These are phyloP conservation scores for Vultur gryphus DNA, from an alignment of 2,797 vertebrate species.

Conservation along the genomic window DNA sequence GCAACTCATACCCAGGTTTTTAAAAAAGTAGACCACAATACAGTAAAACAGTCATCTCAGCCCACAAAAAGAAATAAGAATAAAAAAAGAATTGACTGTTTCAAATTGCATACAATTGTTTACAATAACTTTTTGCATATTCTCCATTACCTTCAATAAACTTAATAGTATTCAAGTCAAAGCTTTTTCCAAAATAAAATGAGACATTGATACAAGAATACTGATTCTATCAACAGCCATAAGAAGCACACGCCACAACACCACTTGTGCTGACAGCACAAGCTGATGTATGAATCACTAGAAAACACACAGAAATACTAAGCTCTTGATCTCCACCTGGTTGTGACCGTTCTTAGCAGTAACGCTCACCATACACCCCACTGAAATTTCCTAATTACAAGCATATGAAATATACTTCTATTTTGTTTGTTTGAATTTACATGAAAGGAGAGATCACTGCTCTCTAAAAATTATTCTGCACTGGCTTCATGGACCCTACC, in stretches of 20 bases:
- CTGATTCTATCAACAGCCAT: not conserved
- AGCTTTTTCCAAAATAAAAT: not conserved
- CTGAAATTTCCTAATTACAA: not conserved
- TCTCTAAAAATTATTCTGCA: not conserved
- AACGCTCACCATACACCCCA: rapidly evolving
- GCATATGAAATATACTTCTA: not conserved
- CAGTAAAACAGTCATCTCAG: not conserved
- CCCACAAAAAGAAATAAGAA: not conserved
- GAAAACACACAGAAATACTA: not conserved
- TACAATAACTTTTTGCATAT: not conserved
- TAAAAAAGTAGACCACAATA: not conserved
- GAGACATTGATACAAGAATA: not conserved
- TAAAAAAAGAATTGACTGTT: not conserved
- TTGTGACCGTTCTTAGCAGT: not conserved
- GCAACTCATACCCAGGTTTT: not conserved
- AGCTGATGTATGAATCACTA: not conserved
- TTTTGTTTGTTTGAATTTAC: not conserved
- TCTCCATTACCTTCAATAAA: not conserved
- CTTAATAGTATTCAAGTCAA: not conserved
- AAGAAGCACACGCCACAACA: not conserved
- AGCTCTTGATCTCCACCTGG: not conserved
- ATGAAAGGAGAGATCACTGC: not conserved
- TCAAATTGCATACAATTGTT: not conserved
- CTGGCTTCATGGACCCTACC: not conserved
- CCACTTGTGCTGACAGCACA: not conserved